Percentiles rank a stretch among this genome's conserved stretches.
These are phyloP conservation scores for Siderastrea radians DNA, from an alignment of 92 coral and sea anemone genomes.

Conservation along the genomic window DNA sequence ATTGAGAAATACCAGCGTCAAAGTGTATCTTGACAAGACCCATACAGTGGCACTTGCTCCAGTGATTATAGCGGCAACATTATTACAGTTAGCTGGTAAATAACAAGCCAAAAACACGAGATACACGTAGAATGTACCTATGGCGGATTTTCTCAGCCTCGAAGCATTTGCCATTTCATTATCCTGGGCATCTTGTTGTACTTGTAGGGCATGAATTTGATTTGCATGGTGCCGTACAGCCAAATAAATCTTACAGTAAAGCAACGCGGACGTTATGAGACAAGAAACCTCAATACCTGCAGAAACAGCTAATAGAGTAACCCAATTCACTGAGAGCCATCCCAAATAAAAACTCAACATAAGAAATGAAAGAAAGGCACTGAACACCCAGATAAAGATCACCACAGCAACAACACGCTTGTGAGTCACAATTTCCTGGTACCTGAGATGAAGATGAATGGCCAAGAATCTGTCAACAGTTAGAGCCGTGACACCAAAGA, in stretches of 20 bases:
- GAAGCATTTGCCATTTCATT: neutral
- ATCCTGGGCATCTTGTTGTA: neutral
- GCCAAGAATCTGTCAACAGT: neutral
- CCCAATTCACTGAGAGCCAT: too few species aligned
- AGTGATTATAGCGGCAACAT: neutral
- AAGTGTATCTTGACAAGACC: neutral
- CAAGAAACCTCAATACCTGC: too few species aligned
- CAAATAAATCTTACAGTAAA: too few species aligned
- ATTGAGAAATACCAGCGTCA: neutral
- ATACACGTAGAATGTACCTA: neutral
- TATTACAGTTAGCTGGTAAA: neutral
- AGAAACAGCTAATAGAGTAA: too few species aligned
- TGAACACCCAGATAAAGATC: neutral
- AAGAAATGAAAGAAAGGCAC: too few species aligned
- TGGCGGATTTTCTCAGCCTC: neutral
- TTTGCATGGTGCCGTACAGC: too few species aligned
- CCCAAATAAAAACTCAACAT: too few species aligned
- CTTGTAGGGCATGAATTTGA: too few species aligned
- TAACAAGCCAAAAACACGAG: neutral
- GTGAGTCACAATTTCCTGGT: slow-evolving; percentile 10
- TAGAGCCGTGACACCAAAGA: neutral
- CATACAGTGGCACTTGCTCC: neutral
- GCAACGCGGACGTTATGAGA: too few species aligned
- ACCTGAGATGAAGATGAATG: slow-evolving; percentile 11
- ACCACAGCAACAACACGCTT: slow-evolving; percentile 21